Evolutionary conservation across 2,888 invertebrate genomes (phyloP).

Genomic region (Zonitis immaculata): DNA sequence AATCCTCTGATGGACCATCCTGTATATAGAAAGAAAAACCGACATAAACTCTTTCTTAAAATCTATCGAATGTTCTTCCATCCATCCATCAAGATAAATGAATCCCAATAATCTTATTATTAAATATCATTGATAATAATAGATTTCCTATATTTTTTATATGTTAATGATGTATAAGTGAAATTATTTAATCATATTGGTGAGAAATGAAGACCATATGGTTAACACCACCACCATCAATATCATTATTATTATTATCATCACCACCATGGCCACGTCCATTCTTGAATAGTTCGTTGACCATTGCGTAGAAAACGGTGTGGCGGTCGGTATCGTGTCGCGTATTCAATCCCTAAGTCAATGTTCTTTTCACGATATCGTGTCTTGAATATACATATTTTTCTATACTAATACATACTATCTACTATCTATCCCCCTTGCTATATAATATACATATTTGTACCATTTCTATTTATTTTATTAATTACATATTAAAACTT

Average conservation of each 20-base stretch:
- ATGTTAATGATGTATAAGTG: background rate
- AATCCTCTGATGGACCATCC: too few species aligned
- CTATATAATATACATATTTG: too few species aligned
- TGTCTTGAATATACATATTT: background rate
- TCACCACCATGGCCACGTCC: background rate
- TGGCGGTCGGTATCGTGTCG: background rate
- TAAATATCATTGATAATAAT: too few species aligned
- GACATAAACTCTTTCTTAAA: too few species aligned
- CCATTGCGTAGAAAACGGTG: background rate
- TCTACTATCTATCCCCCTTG: background rate
- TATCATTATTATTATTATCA: background rate
- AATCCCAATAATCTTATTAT: too few species aligned
- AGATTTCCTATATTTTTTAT: background rate
- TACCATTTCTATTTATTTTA: too few species aligned
- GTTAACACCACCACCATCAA: background rate
- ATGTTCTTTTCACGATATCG: background rate
- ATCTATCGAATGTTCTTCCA: too few species aligned
- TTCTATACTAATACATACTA: too few species aligned
- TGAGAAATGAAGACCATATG: background rate
- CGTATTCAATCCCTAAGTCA: background rate
- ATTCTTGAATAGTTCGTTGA: background rate
- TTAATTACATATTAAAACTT: too few species aligned
- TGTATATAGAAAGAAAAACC: too few species aligned
- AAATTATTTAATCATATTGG: background rate
- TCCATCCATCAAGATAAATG: too few species aligned